Base-by-base conservation (phyloP, 2,888 invertebrate species). In the Chrysolina oricalcia region DNA sequence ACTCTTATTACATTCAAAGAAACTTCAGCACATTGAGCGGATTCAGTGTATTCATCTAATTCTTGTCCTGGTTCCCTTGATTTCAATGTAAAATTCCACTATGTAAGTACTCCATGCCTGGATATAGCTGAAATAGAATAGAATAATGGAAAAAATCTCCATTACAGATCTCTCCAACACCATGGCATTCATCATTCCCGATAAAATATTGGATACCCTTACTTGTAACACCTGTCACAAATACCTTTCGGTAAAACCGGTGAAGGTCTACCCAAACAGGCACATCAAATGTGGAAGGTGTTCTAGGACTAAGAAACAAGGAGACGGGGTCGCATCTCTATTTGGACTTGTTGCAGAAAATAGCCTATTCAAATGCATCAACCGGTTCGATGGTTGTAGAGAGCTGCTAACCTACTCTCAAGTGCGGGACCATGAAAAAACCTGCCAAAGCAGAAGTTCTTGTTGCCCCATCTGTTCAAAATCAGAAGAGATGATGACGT, bases 211-310 rank as follows among this genome's bases (percentile, higher is more conserved):
- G 21, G 66, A 76, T 6, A 64, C 66, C n/a, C 65, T 76, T n/a
- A 46, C 63, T 11, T 79, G 79, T 56, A 69, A 74, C 21, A 50
- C 35, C 6, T 79, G 79, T 50, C 69, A 65, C 19, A 72, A 74
- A 74, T 79, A 78, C 46, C 69, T 79, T 15, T 76, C 76, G 13
- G 68, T 71, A 43, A 70, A 72, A 21, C 79, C 79, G 4, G 70
- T 76, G 1, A 79, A 77, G 64, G 64, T 71, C 23, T 79, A 77
- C 59, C 67, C 73, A 17, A 77, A 69, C 59, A 56, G 77, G 19
- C 66, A 70, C n/a, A 73, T 72, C 15, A 77, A 79, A 64, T 79
- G 79, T 67, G 79, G 79, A 27, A 75, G 79, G 59, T 79, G 79
- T 63, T 17, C 48, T 9, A 41, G 70, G 59, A 63, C 41, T 19